Conservation (phyloP, 2,797 vertebrate species). For the Danio albolineatus region DNA sequence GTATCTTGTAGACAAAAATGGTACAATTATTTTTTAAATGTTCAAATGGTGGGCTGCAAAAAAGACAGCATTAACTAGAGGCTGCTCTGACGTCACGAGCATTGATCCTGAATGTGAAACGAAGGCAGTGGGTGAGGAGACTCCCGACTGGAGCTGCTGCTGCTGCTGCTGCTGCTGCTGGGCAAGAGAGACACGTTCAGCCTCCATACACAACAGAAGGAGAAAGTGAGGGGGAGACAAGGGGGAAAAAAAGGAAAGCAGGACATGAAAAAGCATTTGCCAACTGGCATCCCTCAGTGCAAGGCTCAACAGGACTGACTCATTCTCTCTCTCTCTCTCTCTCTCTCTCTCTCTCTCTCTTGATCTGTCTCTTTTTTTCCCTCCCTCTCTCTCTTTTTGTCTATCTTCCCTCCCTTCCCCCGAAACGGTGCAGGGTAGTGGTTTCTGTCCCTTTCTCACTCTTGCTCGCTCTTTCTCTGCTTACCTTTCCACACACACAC, state of each 20-base stretch:
- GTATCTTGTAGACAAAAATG: neutral
- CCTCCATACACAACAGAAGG: constrained; percentile 7
- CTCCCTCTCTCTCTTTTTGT: constrained; percentile 67
- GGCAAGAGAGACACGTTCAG: constrained; percentile 25
- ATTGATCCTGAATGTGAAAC: constrained; percentile 59
- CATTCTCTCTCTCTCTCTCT: constrained; percentile 68
- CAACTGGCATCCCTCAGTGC: constrained; percentile 69
- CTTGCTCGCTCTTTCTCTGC: constrained; percentile 28
- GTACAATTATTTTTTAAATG: constrained; percentile 7
- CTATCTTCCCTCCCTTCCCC: constrained; percentile 26
- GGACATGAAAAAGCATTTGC: constrained; percentile 65
- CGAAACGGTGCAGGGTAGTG: constrained; percentile 39
- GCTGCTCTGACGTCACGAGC: constrained; percentile 55
- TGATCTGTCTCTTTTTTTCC: constrained; percentile 3
- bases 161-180: constrained; percentile 19
- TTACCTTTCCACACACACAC: constrained; percentile 59
- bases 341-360: constrained; percentile 59
- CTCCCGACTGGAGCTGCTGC: constrained; percentile 27
- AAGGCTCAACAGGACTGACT: constrained; percentile 75
- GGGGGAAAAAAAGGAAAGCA: constrained; percentile 43
- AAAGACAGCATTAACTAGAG: constrained; percentile 45
- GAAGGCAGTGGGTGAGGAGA: constrained; percentile 46
- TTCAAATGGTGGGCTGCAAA: constrained; percentile 53
- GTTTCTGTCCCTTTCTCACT: constrained; percentile 35
- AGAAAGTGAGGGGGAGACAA: constrained; percentile 36